Conservation (phyloP, 2,888 invertebrate species). For the Phaedon cochleariae region DNA sequence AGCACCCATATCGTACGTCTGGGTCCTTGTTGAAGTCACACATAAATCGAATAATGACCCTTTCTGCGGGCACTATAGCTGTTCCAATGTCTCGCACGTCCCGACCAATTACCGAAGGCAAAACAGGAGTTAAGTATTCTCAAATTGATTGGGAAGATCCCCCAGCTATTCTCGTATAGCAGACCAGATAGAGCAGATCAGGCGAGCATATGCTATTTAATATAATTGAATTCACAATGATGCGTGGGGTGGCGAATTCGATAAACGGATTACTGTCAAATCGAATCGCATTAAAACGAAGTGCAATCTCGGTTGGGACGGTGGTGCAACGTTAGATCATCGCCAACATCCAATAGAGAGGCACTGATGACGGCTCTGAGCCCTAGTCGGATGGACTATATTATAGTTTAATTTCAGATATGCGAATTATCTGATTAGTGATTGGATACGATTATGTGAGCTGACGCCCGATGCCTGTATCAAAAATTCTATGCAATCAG, state of each 20-base stretch:
- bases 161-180: slow-evolving; percentile 29
- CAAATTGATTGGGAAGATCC: slow-evolving; percentile 50
- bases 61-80: too few relatives aligned
- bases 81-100: slow-evolving; percentile 8
- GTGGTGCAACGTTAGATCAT: slow-evolving; percentile 50
- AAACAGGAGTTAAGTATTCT: slow-evolving; percentile 50
- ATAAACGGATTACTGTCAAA: slow-evolving; percentile 65
- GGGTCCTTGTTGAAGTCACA: too few relatives aligned
- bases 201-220: slow-evolving; percentile 63
- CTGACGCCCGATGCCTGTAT: too few relatives aligned
- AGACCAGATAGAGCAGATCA: slow-evolving; percentile 29
- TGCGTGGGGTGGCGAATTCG: slow-evolving; percentile 63
- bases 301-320: slow-evolving; percentile 57
- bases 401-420: slow-evolving; percentile 30
- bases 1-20: too few relatives aligned
- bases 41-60: too few relatives aligned
- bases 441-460: not conserved
- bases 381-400: slow-evolving; percentile 22
- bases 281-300: slow-evolving; percentile 63
- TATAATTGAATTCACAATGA: slow-evolving; percentile 63
- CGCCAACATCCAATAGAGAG: not conserved
- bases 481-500: too few relatives aligned
- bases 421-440: slow-evolving; percentile 30
- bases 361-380: not conserved
- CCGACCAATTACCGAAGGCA: slow-evolving; percentile 36